Conservation (phyloP, 2,888 invertebrate species). For the Caenorhabditis sp. region DNA sequence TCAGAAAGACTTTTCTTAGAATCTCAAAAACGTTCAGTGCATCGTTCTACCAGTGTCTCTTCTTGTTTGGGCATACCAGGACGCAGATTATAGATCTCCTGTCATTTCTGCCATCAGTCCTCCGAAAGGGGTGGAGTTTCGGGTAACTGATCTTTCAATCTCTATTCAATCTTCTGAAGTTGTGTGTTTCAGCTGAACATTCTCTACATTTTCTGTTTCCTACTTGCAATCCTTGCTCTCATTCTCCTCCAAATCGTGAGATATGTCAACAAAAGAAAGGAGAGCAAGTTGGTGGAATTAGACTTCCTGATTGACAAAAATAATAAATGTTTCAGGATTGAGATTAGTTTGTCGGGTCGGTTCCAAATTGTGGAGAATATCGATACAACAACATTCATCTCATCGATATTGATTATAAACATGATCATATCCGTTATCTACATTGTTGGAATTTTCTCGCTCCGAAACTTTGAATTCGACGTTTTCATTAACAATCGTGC, state of each 20-base stretch:
- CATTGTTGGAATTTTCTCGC: conserved; percentile 31
- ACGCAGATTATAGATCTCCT: conserved; percentile 48
- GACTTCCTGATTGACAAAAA: not conserved
- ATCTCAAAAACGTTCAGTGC: conserved; percentile 35
- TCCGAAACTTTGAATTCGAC: conserved; percentile 58
- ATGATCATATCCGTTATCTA: conserved; percentile 51
- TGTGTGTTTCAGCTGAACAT: conserved; percentile 46
- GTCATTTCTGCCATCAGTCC: conserved; percentile 61
- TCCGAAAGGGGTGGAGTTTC: conserved; percentile 51
- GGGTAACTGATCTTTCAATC: conserved; percentile 10
- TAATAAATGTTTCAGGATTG: conserved; percentile 39
- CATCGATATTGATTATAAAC: conserved; percentile 52
- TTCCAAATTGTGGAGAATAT: conserved; percentile 62
- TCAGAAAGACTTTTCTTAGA: not conserved
- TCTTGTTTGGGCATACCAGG: conserved; percentile 56
- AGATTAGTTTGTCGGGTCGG: conserved; percentile 51
- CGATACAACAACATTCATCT: conserved; percentile 57
- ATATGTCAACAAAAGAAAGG: conserved; percentile 41
- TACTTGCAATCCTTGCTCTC: conserved; percentile 52
- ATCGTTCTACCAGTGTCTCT: conserved; percentile 48
- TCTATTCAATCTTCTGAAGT: not conserved
- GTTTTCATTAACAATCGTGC: conserved; percentile 33
- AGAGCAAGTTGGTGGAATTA: conserved; percentile 38
- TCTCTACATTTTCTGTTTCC: conserved; percentile 51
- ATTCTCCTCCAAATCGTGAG: conserved; percentile 52